phyloP scores from a whole-genome alignment of 2,797 vertebrate genomes.

The Gymnopithys bicolor region DNA sequence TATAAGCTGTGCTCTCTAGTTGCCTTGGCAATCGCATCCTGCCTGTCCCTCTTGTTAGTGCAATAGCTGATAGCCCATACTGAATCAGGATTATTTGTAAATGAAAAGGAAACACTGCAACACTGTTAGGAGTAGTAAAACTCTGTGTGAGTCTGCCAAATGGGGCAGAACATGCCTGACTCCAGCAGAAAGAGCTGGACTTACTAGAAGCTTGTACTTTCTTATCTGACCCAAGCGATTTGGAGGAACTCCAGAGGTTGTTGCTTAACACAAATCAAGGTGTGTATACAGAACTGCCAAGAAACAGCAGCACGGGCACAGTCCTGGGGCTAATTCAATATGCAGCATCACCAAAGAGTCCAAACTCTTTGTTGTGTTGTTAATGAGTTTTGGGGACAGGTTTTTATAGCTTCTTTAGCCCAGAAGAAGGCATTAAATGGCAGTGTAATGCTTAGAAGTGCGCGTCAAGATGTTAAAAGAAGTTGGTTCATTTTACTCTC shows the following conservation, averaged over 20 bases:
- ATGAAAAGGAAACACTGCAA: slow-evolving; percentile 39
- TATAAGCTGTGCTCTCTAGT: neutral
- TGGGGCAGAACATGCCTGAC: neutral
- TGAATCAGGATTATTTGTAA: slow-evolving; percentile 37
- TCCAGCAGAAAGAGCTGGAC: slow-evolving; percentile 3
- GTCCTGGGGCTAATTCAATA: neutral
- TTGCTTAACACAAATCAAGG: neutral
- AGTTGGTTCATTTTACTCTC: neutral
- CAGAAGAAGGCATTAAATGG: neutral
- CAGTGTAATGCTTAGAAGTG: neutral
- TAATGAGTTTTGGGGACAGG: neutral
- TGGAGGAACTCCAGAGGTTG: neutral
- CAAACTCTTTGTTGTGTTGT: neutral
- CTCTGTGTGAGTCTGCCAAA: slow-evolving; percentile 8
- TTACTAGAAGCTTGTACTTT: neutral
- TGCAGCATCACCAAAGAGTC: neutral
- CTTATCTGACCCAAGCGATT: slow-evolving; percentile 4
- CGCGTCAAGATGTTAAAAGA: neutral
- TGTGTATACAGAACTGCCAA: neutral
- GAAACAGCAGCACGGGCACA: neutral
- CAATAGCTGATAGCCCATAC: slow-evolving; percentile 8
- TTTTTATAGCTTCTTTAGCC: neutral
- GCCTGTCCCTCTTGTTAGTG: neutral
- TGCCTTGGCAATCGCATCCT: slow-evolving; percentile 38
- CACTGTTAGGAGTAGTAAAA: slow-evolving; percentile 43